Base-by-base conservation (phyloP, 2,888 invertebrate species). In the Bruchidius siliquastri region DNA sequence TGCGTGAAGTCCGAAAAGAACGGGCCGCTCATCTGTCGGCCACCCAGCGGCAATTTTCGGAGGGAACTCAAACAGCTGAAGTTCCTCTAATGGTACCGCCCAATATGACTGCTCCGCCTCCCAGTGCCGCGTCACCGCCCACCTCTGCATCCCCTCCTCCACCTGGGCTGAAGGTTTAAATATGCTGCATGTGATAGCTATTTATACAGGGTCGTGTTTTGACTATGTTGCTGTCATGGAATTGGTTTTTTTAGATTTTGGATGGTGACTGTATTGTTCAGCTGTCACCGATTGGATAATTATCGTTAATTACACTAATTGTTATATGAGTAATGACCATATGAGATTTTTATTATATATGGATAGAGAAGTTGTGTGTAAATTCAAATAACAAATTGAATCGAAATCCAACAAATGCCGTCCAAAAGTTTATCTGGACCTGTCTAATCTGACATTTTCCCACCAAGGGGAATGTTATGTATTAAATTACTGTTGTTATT, bases 1-100 rank as follows among this genome's bases (percentile, higher is more conserved):
- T 91, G 75, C 88, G 88, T 80, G 88, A 88, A 80, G 90, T 89
- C 75, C 88, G 90, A 79, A 87, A 82, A 21, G 83, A 80, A 74
- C 81, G 84, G 71, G 71, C 81, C 77, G 72, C 79, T 26, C 74
- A 81, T 72, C 77, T 80, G 70, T 68, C 78, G 49, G 79, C 80
- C 0, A 70, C 80, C 72, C 82, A 82, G 74, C 78, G 82, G 6
- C 80, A 82, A 73, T 22, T 77, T 67, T 76, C 75, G 2, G 75
- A 49, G 49, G 18, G 49, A 3, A 74, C 71, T 32, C 71, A 71
- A 13, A 22, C 22, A 32, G 26, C 49, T 21, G 22, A n/a, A 13
- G 21, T 22, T 21, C 68, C 21, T n/a, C 70, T 21, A 21, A 22
- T 68, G 49, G 71, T 22, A 68, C 20, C 73, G n/a, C 73, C 73